Base-by-base conservation (phyloP, 2,113 vertebrate genomes). In the Passer montanus region DNA sequence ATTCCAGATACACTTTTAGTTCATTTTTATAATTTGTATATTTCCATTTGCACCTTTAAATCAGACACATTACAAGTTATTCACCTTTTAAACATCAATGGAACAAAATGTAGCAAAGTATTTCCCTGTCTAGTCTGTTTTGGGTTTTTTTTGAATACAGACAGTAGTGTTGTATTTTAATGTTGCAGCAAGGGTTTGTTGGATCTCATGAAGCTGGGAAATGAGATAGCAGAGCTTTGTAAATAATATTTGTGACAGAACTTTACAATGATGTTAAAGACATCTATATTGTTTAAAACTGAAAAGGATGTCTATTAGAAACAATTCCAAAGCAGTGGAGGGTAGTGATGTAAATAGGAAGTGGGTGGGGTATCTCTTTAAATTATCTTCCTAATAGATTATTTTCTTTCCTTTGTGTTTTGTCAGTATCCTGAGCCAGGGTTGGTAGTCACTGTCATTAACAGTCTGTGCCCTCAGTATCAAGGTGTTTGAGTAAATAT, bases 281-380 rank as follows among this genome's bases (percentile, higher is more conserved):
- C 56, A 28, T 43, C 24, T 41, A 10, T 75, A 27, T 59, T 81
- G 39, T 77, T 89, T 53, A 37, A 64, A 67, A 31, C 67, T 44
- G 74, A 56, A 47, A 80, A 79, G 67, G 49, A 30, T 93, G 60
- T 85, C 15, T 49, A 30, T 91, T 92, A 67, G 44, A 86, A 90
- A 60, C 64, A 60, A 27, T 94, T 95, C 86, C 49, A 84, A 84
- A 58, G 26, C 77, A 93, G 12, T 92, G 88, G 74, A 90, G 49
- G 19, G 28, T 33, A 59, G 63, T 47, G 78, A 60, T 67, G 46
- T 79, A 59, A 89, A 75, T 84, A 60, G 21, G 78, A 87, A 59
- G 64, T 63, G 43, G 47, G 31, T 70, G 43, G 31, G 47, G 23
- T 81, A 35, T 59, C 23, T 17, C 2, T 75, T 62, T 62, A 37